Evolutionary conservation across 92 coral and sea anemone species (phyloP).

Genomic region (Isaurus tuberculatus): DNA sequence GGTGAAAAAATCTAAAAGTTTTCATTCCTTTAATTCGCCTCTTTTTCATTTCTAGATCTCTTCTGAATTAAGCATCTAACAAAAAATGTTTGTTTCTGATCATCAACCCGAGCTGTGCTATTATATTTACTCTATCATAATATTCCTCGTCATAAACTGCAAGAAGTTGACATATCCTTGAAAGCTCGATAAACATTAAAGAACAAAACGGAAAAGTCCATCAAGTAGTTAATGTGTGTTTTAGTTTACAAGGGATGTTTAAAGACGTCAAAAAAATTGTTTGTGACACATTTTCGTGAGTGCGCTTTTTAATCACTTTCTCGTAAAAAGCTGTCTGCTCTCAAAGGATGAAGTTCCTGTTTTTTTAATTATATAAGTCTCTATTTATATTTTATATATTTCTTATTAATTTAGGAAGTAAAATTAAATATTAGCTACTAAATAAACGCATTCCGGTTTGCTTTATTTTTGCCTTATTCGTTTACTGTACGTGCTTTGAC

Average conservation of each 20-base stretch:
- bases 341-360: not conserved
- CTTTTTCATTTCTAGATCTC: no score
- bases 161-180: not conserved
- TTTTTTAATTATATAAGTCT: not conserved
- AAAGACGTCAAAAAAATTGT: not conserved
- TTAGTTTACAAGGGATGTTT: not conserved
- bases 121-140: not conserved
- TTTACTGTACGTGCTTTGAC: not conserved
- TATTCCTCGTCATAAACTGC: not conserved
- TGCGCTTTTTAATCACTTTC: not conserved
- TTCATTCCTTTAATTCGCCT: no score
- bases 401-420: slow-evolving; percentile 7
- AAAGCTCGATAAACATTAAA: slow-evolving; percentile 21
- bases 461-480: not conserved
- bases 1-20: no score
- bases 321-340: not conserved
- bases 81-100: not conserved
- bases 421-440: not conserved
- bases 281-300: not conserved
- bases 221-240: slow-evolving; percentile 19
- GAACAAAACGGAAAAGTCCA: slow-evolving; percentile 16
- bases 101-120: not conserved
- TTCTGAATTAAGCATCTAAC: no score
- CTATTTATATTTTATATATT: not conserved
- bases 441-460: not conserved